A percentile compares a stretch with the other conserved stretches of the same genome.
phyloP scores from a whole-genome alignment of 2,797 vertebrate genomes.

The Gambelia wislizenii region DNA sequence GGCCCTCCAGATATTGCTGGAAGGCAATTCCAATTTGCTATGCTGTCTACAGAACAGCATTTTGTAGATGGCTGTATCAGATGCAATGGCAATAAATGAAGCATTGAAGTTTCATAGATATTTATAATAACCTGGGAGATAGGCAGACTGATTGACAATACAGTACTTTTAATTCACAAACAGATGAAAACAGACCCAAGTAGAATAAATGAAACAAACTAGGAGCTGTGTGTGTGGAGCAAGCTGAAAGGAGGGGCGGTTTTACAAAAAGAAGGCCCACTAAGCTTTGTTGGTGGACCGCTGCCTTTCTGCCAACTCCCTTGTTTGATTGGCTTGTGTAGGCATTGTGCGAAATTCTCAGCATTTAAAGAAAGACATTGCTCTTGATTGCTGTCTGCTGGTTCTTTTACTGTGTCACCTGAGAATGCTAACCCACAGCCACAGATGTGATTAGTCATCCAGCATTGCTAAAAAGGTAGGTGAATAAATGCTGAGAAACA shows the following conservation, averaged over 20 bases:
- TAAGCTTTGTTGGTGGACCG: not conserved
- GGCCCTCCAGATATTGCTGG: not conserved
- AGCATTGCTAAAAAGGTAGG: constrained; percentile 27
- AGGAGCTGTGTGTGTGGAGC: not conserved
- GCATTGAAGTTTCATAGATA: not conserved
- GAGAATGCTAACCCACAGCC: constrained; percentile 16
- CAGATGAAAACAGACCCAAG: not conserved
- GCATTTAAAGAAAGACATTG: not conserved
- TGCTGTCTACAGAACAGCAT: too few relatives aligned
- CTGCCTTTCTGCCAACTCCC: not conserved
- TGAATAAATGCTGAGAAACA: constrained; percentile 11
- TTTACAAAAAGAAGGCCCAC: not conserved
- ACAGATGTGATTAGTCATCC: constrained; percentile 46
- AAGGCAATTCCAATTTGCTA: too few relatives aligned
- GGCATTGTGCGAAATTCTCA: constrained; percentile 9
- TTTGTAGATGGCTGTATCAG: too few relatives aligned
- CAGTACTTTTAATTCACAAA: not conserved
- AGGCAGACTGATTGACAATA: not conserved
- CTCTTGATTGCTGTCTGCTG: not conserved
- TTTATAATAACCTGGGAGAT: not conserved
- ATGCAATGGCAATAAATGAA: not conserved
- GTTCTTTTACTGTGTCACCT: constrained; percentile 35
- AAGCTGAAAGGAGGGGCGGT: not conserved
- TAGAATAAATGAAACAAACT: not conserved
- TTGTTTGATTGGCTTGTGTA: not conserved